phyloP scores from a whole-genome alignment of 2,888 invertebrate genomes.

The Drosophila lacicola region DNA sequence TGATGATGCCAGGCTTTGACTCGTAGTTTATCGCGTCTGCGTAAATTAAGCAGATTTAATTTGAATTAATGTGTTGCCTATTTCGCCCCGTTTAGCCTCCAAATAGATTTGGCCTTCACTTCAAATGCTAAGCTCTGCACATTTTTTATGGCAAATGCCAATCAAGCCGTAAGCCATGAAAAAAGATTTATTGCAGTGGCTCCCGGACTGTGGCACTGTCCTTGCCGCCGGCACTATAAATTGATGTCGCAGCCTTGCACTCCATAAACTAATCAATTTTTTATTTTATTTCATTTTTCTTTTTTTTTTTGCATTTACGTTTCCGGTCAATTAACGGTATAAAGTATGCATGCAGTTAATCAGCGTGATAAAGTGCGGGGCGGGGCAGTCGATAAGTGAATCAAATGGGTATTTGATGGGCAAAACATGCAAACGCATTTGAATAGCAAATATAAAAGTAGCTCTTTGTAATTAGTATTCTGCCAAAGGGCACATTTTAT shows the following conservation, averaged over 20 bases:
- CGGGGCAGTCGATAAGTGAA: background rate
- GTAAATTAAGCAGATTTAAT: constrained; percentile 46
- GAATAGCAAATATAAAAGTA: background rate
- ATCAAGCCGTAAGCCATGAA: constrained; percentile 42
- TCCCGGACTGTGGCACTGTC: constrained; percentile 11
- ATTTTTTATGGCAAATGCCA: constrained; percentile 35
- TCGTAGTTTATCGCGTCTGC: constrained; percentile 31
- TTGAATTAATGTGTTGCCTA: constrained; percentile 39
- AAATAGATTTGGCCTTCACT: constrained; percentile 26
- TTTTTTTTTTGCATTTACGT: constrained; percentile 28
- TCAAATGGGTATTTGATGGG: background rate
- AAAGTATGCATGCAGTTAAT: constrained; percentile 46
- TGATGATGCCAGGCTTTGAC: constrained; percentile 15
- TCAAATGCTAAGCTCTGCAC: constrained; percentile 28
- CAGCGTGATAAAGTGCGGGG: constrained; percentile 16
- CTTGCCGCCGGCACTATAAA: constrained; percentile 10
- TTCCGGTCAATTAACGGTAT: constrained; percentile 64
- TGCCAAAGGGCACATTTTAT: background rate
- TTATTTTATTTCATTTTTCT: constrained; percentile 7
- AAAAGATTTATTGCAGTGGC: constrained; percentile 44
- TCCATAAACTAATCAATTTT: constrained; percentile 41
- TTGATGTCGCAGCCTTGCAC: constrained; percentile 26
- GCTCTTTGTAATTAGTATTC: background rate
- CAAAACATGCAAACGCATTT: constrained; percentile 1
- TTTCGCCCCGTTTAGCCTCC: no score